Percentiles rank a stretch among this genome's conserved stretches.
phyloP scores from a whole-genome alignment of 2,888 invertebrate species.

The Orthosia gothica region DNA sequence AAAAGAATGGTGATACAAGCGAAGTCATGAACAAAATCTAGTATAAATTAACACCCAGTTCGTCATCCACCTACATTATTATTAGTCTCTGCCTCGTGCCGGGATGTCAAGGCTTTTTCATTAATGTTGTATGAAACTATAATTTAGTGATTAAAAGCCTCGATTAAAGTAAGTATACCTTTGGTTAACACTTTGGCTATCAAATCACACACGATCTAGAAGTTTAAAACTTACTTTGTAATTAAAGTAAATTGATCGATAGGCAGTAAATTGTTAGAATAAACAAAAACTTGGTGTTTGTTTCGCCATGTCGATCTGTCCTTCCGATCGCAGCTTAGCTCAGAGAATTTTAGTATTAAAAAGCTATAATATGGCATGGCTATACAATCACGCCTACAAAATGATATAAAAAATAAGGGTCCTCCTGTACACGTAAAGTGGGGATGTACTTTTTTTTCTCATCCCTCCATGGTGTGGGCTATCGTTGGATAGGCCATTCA shows the following conservation, averaged over 20 bases:
- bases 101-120: neutral
- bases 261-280: neutral
- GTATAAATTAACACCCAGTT: neutral
- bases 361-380: no score
- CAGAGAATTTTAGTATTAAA: no score
- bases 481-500: no score
- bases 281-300: slow-evolving; percentile 3
- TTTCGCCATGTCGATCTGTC: no score
- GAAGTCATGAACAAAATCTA: neutral
- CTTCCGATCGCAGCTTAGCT: no score
- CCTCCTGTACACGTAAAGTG: no score
- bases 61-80: slow-evolving; percentile 14
- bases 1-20: neutral
- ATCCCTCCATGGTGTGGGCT: no score
- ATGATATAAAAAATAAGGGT: no score
- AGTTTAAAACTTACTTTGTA: slow-evolving; percentile 25
- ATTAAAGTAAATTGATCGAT: slow-evolving; percentile 38
- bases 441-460: no score
- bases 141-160: slow-evolving; percentile 25
- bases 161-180: slow-evolving; percentile 27
- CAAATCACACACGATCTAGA: slow-evolving; percentile 36
- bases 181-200: slow-evolving; percentile 5
- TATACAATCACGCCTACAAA: no score
- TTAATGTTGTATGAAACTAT: neutral
- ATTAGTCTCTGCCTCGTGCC: neutral